phyloP scores from a whole-genome alignment of 2,888 invertebrate species.

The Cheilosia variabilis region DNA sequence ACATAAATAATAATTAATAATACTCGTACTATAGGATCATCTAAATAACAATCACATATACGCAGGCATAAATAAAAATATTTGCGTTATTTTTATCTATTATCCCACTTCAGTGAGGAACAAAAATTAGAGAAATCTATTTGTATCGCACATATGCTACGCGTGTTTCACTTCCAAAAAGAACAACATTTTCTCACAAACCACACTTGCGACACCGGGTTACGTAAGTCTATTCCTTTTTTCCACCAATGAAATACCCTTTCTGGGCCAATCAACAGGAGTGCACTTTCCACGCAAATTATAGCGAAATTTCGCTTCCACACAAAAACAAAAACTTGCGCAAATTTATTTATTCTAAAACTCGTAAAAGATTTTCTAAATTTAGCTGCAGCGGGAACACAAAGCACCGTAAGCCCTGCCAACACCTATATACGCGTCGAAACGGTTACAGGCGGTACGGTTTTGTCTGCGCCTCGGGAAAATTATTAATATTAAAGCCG shows the following conservation, averaged over 20 bases:
- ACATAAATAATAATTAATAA: slow-evolving; percentile 5
- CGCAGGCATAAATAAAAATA: slow-evolving; percentile 34
- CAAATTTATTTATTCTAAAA: slow-evolving; percentile 48
- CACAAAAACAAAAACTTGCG: slow-evolving; percentile 43
- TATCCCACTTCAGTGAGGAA: slow-evolving; percentile 30
- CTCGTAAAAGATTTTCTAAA: slow-evolving; percentile 65
- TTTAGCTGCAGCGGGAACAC: slow-evolving; percentile 53
- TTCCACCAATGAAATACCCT: slow-evolving; percentile 15
- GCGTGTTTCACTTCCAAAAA: slow-evolving; percentile 36
- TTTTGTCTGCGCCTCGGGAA: slow-evolving; percentile 7
- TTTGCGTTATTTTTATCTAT: slow-evolving; percentile 48
- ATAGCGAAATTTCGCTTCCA: slow-evolving; percentile 50
- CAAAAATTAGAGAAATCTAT: slow-evolving; percentile 56
- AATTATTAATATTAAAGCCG: slow-evolving; percentile 57
- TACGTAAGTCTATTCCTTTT: slow-evolving; percentile 50
- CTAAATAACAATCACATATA: slow-evolving; percentile 40
- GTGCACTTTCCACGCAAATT: slow-evolving; percentile 46
- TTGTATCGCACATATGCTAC: slow-evolving; percentile 29
- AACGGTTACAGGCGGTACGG: slow-evolving; percentile 24
- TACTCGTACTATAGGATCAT: slow-evolving; percentile 2
- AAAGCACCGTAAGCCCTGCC: slow-evolving; percentile 57
- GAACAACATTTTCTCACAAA: slow-evolving; percentile 12
- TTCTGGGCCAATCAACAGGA: slow-evolving; percentile 44
- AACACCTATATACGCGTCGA: slow-evolving; percentile 22
- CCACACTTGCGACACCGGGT: slow-evolving; percentile 20